Percentiles rank a stretch among this genome's conserved stretches.
Evolutionary conservation across 2,113 vertebrate genomes (phyloP).

Genomic region (Clarias batrachus): DNA sequence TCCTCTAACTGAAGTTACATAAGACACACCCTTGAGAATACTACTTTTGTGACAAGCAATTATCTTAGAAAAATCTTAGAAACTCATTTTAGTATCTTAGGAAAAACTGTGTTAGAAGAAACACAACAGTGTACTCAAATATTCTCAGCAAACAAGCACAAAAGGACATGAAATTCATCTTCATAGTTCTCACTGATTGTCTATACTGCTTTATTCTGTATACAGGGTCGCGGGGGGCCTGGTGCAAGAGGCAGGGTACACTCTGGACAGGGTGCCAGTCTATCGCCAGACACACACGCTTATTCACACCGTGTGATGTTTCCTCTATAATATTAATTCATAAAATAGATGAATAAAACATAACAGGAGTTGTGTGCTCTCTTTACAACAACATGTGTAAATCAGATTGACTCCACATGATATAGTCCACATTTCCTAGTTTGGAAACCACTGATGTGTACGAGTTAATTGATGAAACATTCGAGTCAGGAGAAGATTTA

Average conservation of each 20-base stretch:
- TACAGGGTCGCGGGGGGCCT: too few relatives aligned
- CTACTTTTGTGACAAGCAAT: neutral
- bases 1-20: neutral
- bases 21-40: neutral
- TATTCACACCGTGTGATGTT: neutral
- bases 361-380: neutral
- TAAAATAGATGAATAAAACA: neutral
- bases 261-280: too few relatives aligned
- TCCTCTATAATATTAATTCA: neutral
- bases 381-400: neutral
- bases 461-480: slow-evolving; percentile 18
- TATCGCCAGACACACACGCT: too few relatives aligned
- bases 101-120: neutral
- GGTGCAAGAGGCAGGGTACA: too few relatives aligned
- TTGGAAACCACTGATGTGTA: neutral
- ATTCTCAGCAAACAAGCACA: neutral
- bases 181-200: too few relatives aligned
- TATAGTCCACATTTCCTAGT: neutral
- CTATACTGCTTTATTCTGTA: too few relatives aligned
- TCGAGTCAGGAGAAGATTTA: neutral
- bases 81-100: neutral
- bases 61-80: neutral
- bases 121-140: neutral
- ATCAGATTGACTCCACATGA: neutral
- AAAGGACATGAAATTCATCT: neutral